phyloP scores from a whole-genome alignment of 2,797 vertebrate genomes.

The Diplodus sargus region DNA sequence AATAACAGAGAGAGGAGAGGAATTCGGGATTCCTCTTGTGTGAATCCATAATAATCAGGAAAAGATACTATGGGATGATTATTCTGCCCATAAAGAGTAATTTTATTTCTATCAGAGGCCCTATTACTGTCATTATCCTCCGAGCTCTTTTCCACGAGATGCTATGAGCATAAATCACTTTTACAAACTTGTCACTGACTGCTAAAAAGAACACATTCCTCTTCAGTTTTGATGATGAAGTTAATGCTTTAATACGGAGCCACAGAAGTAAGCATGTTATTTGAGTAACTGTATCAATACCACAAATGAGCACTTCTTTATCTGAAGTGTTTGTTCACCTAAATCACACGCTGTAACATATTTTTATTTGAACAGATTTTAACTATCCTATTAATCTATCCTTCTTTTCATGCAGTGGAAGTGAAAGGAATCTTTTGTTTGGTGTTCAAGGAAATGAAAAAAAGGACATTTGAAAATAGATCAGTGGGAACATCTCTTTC shows the following conservation, averaged over 20 bases:
- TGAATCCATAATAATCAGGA: constrained; percentile 46
- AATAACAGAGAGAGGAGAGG: constrained; percentile 57
- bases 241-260: background rate
- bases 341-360: background rate
- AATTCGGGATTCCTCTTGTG: constrained; percentile 49
- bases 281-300: background rate
- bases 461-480: background rate
- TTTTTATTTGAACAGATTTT: constrained; percentile 11
- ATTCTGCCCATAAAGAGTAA: constrained; percentile 37
- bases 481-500: constrained; percentile 3
- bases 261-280: constrained; percentile 12
- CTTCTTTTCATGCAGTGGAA: constrained; percentile 12
- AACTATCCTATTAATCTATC: background rate
- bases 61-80: constrained; percentile 30
- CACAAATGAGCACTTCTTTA: background rate
- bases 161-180: constrained; percentile 46
- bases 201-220: constrained; percentile 28
- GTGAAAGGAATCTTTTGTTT: constrained; percentile 9
- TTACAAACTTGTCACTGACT: constrained; percentile 17
- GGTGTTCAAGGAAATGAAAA: background rate
- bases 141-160: constrained; percentile 40
- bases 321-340: background rate
- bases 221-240: constrained; percentile 6
- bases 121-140: constrained; percentile 31
- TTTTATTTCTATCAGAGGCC: constrained; percentile 57